Evolutionary conservation across 2,797 vertebrate species (phyloP), one percentile per base, ranked within the genome.

Genomic region (Microctenopoma stevenorrisi): DNA sequence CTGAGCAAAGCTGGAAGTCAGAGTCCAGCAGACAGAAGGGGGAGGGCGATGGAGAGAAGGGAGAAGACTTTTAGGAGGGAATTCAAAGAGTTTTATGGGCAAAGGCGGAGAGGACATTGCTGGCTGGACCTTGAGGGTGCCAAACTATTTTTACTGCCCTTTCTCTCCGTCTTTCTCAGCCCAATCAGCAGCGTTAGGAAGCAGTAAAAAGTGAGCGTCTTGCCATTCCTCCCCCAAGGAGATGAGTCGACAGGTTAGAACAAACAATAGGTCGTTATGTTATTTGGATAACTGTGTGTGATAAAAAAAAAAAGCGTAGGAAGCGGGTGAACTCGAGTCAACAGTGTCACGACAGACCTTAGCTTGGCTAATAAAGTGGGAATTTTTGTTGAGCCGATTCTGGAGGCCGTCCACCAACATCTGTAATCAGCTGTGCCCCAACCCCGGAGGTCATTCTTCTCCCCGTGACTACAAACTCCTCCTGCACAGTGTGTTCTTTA

Each of bases 131-230:
- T 91, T 87, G 81, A 88, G 91, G 86, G 90, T 92, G 89, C 91
- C 83, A 89, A 94, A 90, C 86, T 90, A 89, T 90, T 94, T 94
- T 94, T 94, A 94, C 89, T 88, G 86, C 89, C 82, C 79, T 72
- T 78, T 82, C 86, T 91, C 67, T 83, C 73, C 76, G 68, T 78
- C 79, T 86, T 86, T 87, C 83, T 81, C 53, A 66, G 74, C 72
- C 78, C 87, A 87, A 92, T 88, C 83, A 80, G 69, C 84, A 84
- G 82, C 70, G 89, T 82, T 83, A 84, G 88, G 87, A 90, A 88
- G 90, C 88, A 84, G 87, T 93, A 91, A 91, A 91, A 76, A 62
- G 66, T 49, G 57, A 58, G 66, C 71, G 76, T 66, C 72, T 52
- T 48, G 57, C 78, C 84, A 72, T 79, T 79, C 76, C 86, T 74